phyloP scores from a whole-genome alignment of 1,140 invertebrate genomes.

The Muscidifurax raptorellus region DNA sequence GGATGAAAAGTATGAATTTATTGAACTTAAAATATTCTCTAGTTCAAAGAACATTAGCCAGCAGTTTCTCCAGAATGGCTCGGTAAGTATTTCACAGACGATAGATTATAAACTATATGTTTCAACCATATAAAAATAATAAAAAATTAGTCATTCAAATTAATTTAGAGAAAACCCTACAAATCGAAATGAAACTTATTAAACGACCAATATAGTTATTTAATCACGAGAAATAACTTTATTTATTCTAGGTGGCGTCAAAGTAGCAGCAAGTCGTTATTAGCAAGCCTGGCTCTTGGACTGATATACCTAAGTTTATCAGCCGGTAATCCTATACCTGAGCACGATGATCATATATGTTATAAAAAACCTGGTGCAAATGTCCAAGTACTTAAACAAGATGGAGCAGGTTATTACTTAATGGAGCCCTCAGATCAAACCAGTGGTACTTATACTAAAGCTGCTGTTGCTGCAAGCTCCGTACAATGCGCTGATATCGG shows the following conservation, averaged over 20 bases:
- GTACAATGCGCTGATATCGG: constrained; percentile 63
- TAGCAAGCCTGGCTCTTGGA: too few species aligned
- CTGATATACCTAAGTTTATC: not conserved
- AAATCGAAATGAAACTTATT: too few species aligned
- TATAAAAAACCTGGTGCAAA: not conserved
- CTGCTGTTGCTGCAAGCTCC: constrained; percentile 62
- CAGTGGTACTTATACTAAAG: constrained; percentile 49
- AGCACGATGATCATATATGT: too few species aligned
- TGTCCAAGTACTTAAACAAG: not conserved
- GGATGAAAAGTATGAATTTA: not conserved
- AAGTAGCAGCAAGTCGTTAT: too few species aligned
- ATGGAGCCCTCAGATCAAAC: not conserved
- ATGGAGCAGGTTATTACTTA: not conserved
- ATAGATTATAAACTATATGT: not conserved
- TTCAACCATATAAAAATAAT: too few species aligned
- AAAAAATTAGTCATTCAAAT: too few species aligned
- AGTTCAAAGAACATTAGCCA: too few species aligned
- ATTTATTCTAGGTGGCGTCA: too few species aligned
- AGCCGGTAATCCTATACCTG: not conserved
- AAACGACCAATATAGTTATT: too few species aligned
- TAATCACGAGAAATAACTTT: too few species aligned
- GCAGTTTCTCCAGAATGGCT: not conserved
- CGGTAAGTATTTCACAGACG: not conserved
- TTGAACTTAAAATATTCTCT: not conserved
- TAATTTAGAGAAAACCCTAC: too few species aligned